A percentile compares a stretch with the other conserved stretches of the same genome.
Evolutionary conservation across 2,113 vertebrate species (phyloP).

Genomic region (Chelonoidis abingdonii): DNA sequence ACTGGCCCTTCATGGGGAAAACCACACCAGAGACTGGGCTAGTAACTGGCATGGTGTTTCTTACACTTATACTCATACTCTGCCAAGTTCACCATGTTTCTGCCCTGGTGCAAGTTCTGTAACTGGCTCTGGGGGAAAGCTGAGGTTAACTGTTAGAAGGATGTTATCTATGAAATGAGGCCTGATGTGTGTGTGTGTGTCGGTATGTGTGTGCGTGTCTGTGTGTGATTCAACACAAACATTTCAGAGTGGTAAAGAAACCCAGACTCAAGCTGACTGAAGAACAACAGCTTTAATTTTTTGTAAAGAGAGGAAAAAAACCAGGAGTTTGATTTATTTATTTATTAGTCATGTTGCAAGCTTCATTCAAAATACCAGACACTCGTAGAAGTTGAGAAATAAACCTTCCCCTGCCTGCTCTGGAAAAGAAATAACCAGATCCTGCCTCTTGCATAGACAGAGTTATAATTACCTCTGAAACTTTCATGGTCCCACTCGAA

Average conservation of each 20-base stretch:
- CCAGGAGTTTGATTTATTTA: constrained; percentile 27
- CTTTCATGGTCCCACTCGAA: constrained; percentile 63
- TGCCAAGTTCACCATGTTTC: not conserved
- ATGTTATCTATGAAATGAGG: not conserved
- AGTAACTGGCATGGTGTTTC: not conserved
- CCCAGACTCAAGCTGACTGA: not conserved
- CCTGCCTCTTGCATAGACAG: constrained; percentile 68
- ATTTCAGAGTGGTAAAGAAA: not conserved
- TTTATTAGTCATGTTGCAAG: not conserved
- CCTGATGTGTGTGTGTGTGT: not conserved
- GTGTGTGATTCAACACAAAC: not conserved
- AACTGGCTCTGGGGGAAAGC: not conserved
- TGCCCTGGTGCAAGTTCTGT: not conserved
- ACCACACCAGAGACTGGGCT: not conserved
- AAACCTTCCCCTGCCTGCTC: constrained; percentile 63
- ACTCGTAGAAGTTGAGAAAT: constrained; percentile 48
- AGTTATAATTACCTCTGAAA: constrained; percentile 79
- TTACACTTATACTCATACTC: not conserved
- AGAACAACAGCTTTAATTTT: not conserved
- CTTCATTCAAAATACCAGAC: constrained; percentile 28
- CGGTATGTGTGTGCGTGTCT: not conserved
- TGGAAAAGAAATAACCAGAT: constrained; percentile 72
- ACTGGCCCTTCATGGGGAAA: no score
- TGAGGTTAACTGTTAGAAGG: not conserved
- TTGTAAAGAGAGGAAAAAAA: not conserved